Base-by-base conservation (phyloP, 1,140 invertebrate genomes). In the Aphaenogaster floridana region DNA sequence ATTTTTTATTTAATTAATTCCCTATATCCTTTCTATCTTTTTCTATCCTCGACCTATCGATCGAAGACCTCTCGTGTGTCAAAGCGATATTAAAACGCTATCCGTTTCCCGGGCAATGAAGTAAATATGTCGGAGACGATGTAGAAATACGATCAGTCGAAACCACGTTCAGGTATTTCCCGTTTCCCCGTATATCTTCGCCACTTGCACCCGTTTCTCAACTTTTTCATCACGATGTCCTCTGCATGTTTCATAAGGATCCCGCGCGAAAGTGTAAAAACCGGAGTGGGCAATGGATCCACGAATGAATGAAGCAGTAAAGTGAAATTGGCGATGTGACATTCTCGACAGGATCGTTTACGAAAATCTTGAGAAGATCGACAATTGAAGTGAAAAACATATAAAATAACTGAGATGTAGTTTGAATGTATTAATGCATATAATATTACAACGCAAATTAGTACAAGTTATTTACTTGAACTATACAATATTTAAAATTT, bases 211-310 rank as follows among this genome's bases (percentile, higher is more conserved):
- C 72, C 86, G 90, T 91, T 91, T 91, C 90, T 91, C 90, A 91
- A 91, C 76, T 91, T 91, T 91, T 91, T 91, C 90, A 91, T 91
- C 90, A 90, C 39, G 39, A 80, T 83, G 90, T 91, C 86, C 68
- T 69, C 90, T 91, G 88, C 90, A 91, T 91, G 90, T 91, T 91
- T 91, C 90, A 91, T 91, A 91, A 91, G 90, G 81, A 89, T 86
- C 79, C 63, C 50, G 64, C 80, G 86, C 85, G 71, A 78, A 91
- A 81, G 90, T 89, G 90, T 91, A 91, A 91, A 91, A 91, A 91
- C 74, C 77, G 39, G 85, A 63, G 76, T 91, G 69, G 85, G 64
- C 76, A 88, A 91, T 87, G 77, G 76, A 85, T 84, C 79, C 28
- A 52, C 42, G 61, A 80, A 91, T 85, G 85, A 91, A 91, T 91